A percentile compares a stretch with the other conserved stretches of the same genome.
Evolutionary conservation across 2,888 invertebrate species (phyloP).

Genomic region (Cheilosia vernalis): DNA sequence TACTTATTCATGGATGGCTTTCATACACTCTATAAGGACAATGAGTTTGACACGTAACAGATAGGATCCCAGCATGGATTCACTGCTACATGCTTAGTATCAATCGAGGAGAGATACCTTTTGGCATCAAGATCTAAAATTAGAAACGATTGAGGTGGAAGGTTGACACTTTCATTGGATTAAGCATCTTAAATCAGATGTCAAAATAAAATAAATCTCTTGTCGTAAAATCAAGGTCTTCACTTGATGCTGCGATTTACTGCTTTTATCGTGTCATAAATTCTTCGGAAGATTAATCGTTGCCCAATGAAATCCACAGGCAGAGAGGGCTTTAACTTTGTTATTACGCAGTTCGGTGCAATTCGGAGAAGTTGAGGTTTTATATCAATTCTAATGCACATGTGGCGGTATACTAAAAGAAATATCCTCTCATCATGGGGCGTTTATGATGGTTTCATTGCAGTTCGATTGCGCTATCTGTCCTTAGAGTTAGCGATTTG

Average conservation of each 20-base stretch:
- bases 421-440: not conserved
- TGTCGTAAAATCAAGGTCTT: conserved; percentile 11
- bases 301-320: conserved; percentile 2
- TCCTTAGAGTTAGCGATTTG: not conserved
- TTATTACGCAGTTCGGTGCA: not conserved
- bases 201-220: conserved; percentile 15
- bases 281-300: conserved; percentile 12
- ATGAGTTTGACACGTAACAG: conserved; percentile 12
- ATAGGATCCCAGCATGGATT: not conserved
- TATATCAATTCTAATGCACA: conserved; percentile 35
- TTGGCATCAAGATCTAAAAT: conserved; percentile 2
- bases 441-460: conserved; percentile 42
- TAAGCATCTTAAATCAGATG: conserved; percentile 7
- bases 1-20: conserved; percentile 20
- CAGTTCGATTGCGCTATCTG: conserved; percentile 20
- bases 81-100: not conserved
- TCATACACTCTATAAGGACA: not conserved
- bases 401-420: conserved; percentile 16
- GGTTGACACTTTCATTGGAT: not conserved
- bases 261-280: conserved; percentile 19
- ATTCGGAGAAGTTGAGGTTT: conserved; percentile 1
- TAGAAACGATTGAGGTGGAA: not conserved
- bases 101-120: not conserved
- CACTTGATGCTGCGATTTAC: conserved; percentile 3
- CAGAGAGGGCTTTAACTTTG: not conserved